These are phyloP conservation scores for Entelurus aequoreus DNA, from an alignment of 2,113 vertebrate genomes.

Conservation along the genomic window DNA sequence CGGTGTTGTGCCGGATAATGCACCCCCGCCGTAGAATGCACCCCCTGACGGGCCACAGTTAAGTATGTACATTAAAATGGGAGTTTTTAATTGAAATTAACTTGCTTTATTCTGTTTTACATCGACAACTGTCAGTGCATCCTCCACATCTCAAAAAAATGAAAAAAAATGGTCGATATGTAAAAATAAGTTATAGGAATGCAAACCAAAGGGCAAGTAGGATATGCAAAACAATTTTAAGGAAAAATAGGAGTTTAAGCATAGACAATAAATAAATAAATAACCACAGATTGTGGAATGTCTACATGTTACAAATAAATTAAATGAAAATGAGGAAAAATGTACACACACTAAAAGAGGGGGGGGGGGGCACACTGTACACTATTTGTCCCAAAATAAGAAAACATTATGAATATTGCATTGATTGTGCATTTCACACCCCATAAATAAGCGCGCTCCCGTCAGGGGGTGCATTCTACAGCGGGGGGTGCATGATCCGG, in stretches of 20 bases:
- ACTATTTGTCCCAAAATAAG: constrained; percentile 70
- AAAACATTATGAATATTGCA: constrained; percentile 86
- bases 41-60: no score
- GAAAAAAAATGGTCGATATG: constrained; percentile 45
- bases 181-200: constrained; percentile 81
- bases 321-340: constrained; percentile 78
- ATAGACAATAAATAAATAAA: constrained; percentile 98
- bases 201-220: constrained; percentile 70
- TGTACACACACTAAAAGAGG: constrained; percentile 70
- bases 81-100: constrained; percentile 95
- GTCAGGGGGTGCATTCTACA: no score
- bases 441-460: no score
- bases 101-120: constrained; percentile 82
- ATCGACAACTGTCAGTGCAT: constrained; percentile 73
- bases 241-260: constrained; percentile 52
- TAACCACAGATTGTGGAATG: constrained; percentile 86
- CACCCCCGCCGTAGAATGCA: no score
- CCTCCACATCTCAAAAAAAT: constrained; percentile 60
- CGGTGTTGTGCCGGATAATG: no score
- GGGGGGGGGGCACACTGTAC: constrained; percentile 68
- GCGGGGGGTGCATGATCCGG: no score
- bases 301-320: constrained; percentile 91
- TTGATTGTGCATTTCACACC: constrained; percentile 91
- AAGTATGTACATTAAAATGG: constrained; percentile 85
- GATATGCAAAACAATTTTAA: constrained; percentile 47